Percentiles rank a stretch among this genome's conserved stretches.
These are phyloP conservation scores for Xylota sylvarum DNA, from an alignment of 2,888 invertebrate species.

Conservation along the genomic window DNA sequence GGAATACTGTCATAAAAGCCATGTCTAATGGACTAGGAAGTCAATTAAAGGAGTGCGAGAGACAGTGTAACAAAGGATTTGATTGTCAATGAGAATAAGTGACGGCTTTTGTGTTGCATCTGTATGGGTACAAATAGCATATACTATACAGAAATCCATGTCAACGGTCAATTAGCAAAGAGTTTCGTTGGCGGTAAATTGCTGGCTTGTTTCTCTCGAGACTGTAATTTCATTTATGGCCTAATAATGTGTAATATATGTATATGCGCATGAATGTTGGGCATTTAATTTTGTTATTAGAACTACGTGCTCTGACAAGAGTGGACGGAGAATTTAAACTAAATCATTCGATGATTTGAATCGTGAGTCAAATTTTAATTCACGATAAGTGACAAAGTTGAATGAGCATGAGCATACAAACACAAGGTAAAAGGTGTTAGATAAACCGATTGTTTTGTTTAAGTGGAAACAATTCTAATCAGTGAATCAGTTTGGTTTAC, in stretches of 20 bases:
- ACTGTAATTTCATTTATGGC: constrained; percentile 50
- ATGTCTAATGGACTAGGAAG: constrained; percentile 26
- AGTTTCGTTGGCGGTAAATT: constrained; percentile 56
- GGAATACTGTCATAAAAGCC: constrained; percentile 34
- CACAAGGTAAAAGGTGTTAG: constrained; percentile 8
- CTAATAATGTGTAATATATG: constrained; percentile 46
- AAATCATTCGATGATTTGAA: constrained; percentile 55
- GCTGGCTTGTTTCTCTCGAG: constrained; percentile 26
- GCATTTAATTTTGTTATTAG: constrained; percentile 60
- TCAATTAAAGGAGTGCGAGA: constrained; percentile 59
- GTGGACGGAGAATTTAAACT: constrained; percentile 56
- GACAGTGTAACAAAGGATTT: constrained; percentile 57
- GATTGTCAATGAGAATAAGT: constrained; percentile 46
- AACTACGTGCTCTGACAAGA: constrained; percentile 68
- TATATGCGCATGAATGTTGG: constrained; percentile 42
- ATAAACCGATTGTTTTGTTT: constrained; percentile 22
- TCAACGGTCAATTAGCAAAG: constrained; percentile 66
- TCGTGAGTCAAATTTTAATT: constrained; percentile 71
- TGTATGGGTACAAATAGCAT: constrained; percentile 10
- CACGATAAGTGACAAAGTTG: constrained; percentile 25
- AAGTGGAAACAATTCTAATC: constrained; percentile 19
- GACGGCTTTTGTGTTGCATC: constrained; percentile 31
- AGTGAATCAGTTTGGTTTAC: background rate
- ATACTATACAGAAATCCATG: constrained; percentile 34
- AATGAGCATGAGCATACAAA: background rate